Evolutionary conservation across 2,797 vertebrate species (phyloP), one percentile per base, ranked within the genome.

Genomic region (Anguilla obscura): DNA sequence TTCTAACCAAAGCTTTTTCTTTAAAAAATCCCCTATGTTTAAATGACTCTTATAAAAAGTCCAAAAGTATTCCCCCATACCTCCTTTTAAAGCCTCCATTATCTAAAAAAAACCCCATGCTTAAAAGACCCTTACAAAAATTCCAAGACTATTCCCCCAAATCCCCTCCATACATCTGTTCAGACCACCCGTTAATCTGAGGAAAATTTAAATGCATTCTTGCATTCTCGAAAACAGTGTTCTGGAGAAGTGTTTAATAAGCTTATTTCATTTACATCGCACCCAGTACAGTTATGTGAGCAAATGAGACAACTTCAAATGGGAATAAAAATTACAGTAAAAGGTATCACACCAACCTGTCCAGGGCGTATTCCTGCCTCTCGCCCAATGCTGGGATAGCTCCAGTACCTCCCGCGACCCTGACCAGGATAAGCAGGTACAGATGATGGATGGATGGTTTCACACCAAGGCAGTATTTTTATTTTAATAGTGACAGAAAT

Each of bases 401-500:
- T 40, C 36, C 36, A 3, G 36, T 40, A 40, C 36, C 36, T 40
- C 36, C 36, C 36, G 36, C 36, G 36, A 40, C 36, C 36, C 36
- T 40, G 36, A 40, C 36, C 36, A 40, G 36, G 36, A 40, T 40
- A 40, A 40, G 36, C 36, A 40, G 36, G 36, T 40, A 40, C 36
- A 40, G 36, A 40, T 40, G 36, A 40, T 40, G 36, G 36, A 40
- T 40, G 36, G 14, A 36, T 16, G 9, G 14, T 21, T 21, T 79
- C 74, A 79, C 16, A 14, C 74, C 48, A 85, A 74, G 66, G 87
- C 33, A 56, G 24, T 71, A 48, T 87, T 88, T 85, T 79, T 40
- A 79, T 79, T 63, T 63, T 48, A 85, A 85, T 88, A 74, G 30
- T 85, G 84, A 66, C 50, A 76, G 66, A 85, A 74, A 58, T 66